phyloP scores from a whole-genome alignment of 1,140 invertebrate genomes.

The Hyles vespertilio region DNA sequence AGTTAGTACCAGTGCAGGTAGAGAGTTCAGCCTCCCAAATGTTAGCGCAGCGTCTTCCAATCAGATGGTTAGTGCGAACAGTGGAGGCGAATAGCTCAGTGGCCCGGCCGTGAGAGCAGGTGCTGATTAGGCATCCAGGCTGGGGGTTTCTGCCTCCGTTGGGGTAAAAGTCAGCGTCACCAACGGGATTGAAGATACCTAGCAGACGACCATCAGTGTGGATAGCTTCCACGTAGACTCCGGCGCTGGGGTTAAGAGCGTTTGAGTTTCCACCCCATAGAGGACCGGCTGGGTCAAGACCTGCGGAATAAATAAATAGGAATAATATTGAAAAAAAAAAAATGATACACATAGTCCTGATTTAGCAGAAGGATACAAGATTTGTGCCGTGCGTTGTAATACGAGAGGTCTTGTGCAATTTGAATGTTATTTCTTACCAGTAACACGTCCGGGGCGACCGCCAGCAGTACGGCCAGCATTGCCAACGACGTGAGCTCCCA shows the following conservation, averaged over 20 bases:
- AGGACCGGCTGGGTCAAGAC: constrained; percentile 50
- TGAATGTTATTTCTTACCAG: constrained; percentile 29
- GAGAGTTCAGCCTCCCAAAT: constrained; percentile 27
- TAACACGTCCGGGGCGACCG: constrained; percentile 36
- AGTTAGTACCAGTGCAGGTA: constrained; percentile 26
- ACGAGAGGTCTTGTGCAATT: too few relatives aligned
- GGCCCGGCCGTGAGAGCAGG: constrained; percentile 74
- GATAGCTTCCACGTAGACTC: constrained; percentile 77
- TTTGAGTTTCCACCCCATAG: constrained; percentile 49
- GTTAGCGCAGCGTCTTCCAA: constrained; percentile 54
- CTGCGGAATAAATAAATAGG: constrained; percentile 8
- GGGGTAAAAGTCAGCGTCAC: constrained; percentile 75
- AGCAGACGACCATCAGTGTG: constrained; percentile 75
- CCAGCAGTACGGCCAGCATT: constrained; percentile 43
- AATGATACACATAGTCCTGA: too few relatives aligned
- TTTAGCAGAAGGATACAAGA: too few relatives aligned
- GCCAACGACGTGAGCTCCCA: constrained; percentile 52
- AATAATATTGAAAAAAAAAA: too few relatives aligned
- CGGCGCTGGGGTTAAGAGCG: constrained; percentile 66
- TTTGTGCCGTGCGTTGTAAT: too few relatives aligned
- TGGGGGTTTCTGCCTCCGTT: constrained; percentile 74
- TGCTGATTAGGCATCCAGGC: constrained; percentile 51
- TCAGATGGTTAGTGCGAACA: constrained; percentile 62
- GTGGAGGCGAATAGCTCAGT: constrained; percentile 75
- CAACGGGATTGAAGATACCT: constrained; percentile 55